A percentile compares a stretch with the other conserved stretches of the same genome.
Conservation (phyloP, 2,797 vertebrate species). For the Poliocrania exsul region DNA sequence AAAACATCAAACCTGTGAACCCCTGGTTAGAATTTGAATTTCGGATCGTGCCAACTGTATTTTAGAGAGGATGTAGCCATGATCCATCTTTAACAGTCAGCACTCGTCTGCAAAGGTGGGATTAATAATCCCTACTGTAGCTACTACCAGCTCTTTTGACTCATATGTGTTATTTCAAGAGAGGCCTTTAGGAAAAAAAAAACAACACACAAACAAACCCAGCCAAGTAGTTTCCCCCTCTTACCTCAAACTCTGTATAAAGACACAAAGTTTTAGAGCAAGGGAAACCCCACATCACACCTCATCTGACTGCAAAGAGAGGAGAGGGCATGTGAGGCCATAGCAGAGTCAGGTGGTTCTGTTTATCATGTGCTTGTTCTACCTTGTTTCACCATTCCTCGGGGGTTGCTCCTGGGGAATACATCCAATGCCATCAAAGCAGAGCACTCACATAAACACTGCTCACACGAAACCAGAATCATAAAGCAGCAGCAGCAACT, state of each 20-base stretch:
- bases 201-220: neutral
- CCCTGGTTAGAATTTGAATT: neutral
- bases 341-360: neutral
- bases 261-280: neutral
- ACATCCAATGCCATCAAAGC: slow-evolving; percentile 14
- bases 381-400: neutral
- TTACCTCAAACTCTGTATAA: slow-evolving; percentile 19
- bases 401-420: neutral
- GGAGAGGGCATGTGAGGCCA: slow-evolving; percentile 35
- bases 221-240: neutral
- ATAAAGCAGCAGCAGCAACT: neutral
- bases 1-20: neutral
- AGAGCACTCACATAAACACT: neutral
- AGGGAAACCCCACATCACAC: slow-evolving; percentile 34
- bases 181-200: slow-evolving; percentile 1
- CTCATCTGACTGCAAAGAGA: slow-evolving; percentile 1
- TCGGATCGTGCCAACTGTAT: neutral
- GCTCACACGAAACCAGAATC: neutral
- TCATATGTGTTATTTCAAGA: neutral
- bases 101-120: neutral
- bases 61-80: neutral
- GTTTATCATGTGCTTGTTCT: neutral
- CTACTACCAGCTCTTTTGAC: neutral
- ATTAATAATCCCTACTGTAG: neutral
- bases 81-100: neutral